These are phyloP conservation scores for Hemibagrus wyckioides DNA, from an alignment of 2,113 vertebrate species.

Conservation along the genomic window DNA sequence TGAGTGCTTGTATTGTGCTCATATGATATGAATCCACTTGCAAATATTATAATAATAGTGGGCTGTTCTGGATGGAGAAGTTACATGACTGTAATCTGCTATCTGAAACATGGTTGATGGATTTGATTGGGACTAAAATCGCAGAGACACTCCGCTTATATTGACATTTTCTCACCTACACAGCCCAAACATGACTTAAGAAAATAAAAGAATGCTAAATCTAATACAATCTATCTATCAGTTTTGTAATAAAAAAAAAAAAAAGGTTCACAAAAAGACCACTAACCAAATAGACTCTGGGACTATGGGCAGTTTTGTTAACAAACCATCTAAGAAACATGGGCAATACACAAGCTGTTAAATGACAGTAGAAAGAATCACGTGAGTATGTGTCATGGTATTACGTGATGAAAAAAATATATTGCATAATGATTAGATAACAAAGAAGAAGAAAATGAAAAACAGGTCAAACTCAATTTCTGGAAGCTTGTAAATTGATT, in stretches of 20 bases:
- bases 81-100: neutral
- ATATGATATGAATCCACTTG: neutral
- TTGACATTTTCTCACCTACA: neutral
- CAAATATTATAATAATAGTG: neutral
- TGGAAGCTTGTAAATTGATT: neutral
- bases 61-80: neutral
- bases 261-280: neutral
- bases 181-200: neutral
- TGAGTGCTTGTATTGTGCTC: neutral
- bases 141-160: neutral
- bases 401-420: neutral
- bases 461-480: neutral
- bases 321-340: neutral
- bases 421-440: neutral
- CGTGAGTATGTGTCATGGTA: neutral
- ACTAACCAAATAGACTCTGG: neutral
- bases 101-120: neutral
- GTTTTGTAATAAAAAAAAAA: no score
- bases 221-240: neutral
- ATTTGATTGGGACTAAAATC: neutral
- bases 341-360: neutral
- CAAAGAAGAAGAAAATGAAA: neutral
- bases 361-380: neutral
- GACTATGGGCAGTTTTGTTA: neutral
- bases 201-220: neutral